Percentiles rank a stretch among this genome's conserved stretches.
These are phyloP conservation scores for Acrocephalus scirpaceus DNA, from an alignment of 2,797 vertebrate genomes.

Conservation along the genomic window DNA sequence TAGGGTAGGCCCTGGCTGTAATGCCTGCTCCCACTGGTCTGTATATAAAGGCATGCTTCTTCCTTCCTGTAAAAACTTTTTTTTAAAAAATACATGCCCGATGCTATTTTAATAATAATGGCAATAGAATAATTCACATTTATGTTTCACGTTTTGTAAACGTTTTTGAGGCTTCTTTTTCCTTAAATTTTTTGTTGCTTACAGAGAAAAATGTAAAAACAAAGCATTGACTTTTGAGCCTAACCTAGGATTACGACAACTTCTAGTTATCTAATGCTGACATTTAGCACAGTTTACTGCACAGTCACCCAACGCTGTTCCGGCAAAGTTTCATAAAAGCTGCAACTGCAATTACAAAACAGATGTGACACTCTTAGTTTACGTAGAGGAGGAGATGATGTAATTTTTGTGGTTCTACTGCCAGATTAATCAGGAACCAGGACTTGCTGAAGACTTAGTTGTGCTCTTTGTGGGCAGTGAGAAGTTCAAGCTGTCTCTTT, in stretches of 20 bases:
- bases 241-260: neutral
- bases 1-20: neutral
- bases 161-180: neutral
- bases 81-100: neutral
- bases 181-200: neutral
- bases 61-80: neutral
- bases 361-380: neutral
- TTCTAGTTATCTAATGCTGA: neutral
- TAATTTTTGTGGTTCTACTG: neutral
- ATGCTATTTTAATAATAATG: neutral
- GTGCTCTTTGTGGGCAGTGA: neutral
- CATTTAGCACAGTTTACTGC: neutral
- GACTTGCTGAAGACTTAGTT: neutral
- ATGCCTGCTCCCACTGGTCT: neutral
- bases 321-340: neutral
- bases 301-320: neutral
- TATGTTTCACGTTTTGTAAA: neutral
- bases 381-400: neutral
- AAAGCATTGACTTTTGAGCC: neutral
- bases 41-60: neutral
- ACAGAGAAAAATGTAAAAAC: neutral
- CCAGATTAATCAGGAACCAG: neutral
- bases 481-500: neutral
- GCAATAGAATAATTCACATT: neutral
- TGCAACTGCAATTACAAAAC: conserved; percentile 12